Evolutionary conservation across 2,797 vertebrate genomes (phyloP).

Genomic region (Micrastur ruficollis): DNA sequence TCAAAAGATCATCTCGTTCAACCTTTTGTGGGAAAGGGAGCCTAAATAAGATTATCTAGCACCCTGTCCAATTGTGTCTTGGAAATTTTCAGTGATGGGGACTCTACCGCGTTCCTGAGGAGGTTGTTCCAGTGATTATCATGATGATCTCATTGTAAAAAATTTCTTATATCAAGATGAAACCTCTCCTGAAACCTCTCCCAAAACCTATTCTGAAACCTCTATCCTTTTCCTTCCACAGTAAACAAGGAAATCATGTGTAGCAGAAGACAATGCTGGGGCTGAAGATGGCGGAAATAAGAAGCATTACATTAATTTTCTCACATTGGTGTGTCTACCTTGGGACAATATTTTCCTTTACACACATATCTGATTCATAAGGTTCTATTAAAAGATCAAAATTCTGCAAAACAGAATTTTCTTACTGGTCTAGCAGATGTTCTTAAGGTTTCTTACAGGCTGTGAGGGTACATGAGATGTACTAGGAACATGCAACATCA

Average conservation of each 20-base stretch:
- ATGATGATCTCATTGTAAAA: background rate
- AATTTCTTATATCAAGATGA: too few species aligned
- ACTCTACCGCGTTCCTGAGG: background rate
- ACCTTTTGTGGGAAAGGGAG: too few species aligned
- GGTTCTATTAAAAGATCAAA: background rate
- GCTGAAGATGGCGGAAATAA: background rate
- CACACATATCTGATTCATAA: background rate
- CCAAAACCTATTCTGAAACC: background rate
- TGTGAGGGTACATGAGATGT: background rate
- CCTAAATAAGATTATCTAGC: too few species aligned
- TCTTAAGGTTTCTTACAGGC: background rate
- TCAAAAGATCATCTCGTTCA: too few species aligned
- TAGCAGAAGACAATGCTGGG: background rate
- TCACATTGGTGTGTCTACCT: background rate
- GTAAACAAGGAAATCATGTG: background rate
- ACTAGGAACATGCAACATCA: background rate
- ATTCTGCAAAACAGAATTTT: background rate
- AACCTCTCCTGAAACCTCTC: background rate
- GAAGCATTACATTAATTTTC: background rate
- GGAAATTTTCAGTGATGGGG: too few species aligned
- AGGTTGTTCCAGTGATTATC: background rate
- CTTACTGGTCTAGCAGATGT: accelerated
- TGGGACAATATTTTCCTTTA: background rate
- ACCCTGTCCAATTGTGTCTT: too few species aligned
- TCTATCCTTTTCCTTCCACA: background rate